Evolutionary conservation across 2,888 invertebrate genomes (phyloP), one percentile per base, ranked within the genome.

Genomic region (Ochropleura plecta): DNA sequence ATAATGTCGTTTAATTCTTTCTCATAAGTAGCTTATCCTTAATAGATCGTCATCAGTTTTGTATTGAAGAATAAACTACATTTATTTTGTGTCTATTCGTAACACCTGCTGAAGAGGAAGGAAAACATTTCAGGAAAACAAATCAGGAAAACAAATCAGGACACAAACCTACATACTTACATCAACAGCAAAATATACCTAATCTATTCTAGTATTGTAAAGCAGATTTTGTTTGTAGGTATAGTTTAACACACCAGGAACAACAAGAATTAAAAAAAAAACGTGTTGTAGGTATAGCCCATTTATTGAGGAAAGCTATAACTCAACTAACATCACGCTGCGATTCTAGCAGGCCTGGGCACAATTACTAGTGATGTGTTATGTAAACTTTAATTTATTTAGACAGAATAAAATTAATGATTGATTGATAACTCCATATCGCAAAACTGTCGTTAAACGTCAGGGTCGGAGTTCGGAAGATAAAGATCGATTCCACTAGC

Each of bases 1-100:
- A 83, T 63, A 77, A 44, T 80, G 46, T 82, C 40, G 86, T 86
- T 86, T 86, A n/a, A 78, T 86, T 86, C 5, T 20, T n/a, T 44
- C 51, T 65, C 14, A 5, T 5, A 5, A 16, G 2, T n/a, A 62
- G 12, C n/a, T 12, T 1, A 20, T 44, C 42, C 59, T 9, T 62
- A 44, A 6, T 5, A 7, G 6, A 62, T n/a, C 7, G 8, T 57
- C 30, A 20, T 55, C 12, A 55, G 12, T 55, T 57, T 57, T 30
- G 16, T 57, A 16, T 30, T 57, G 8, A 57, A 57, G 7, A 16
- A 57, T 30, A 0, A 18, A 16, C 5, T 44, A 53, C 4, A 18
- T 53, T 7, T 14, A 8, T 57, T 12, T 48, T 48, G 1, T 59
- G 14, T 30, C 3, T 40, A 42, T 30, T 44, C 12, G 30, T 44